Evolutionary conservation across 1,140 invertebrate species (phyloP).

Genomic region (Bilobella aurantiaca): DNA sequence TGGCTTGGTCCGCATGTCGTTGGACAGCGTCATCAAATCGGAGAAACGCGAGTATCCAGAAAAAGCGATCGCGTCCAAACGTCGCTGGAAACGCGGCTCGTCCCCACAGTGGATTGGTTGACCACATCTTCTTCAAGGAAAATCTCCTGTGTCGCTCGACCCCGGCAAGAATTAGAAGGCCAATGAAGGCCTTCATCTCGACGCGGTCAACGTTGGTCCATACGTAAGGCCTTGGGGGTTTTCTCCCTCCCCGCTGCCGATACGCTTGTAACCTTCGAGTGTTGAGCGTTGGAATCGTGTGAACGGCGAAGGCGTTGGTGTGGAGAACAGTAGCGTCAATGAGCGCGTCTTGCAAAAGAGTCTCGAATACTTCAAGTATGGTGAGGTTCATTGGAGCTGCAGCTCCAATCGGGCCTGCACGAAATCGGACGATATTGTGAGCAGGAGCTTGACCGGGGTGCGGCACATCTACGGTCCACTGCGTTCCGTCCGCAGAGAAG

Average conservation of each 20-base stretch:
- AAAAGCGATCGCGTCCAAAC: neutral
- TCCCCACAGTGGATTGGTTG: neutral
- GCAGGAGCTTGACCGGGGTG: neutral
- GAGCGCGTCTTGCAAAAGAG: neutral
- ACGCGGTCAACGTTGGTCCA: neutral
- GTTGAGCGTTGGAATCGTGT: neutral
- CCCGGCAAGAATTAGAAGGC: neutral
- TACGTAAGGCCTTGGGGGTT: neutral
- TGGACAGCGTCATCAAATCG: slow-evolving; percentile 8
- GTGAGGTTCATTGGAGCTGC: neutral
- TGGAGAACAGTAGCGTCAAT: neutral
- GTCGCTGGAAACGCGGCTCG: slow-evolving; percentile 4
- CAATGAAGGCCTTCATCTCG: neutral
- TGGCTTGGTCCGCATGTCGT: neutral
- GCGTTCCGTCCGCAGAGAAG: neutral
- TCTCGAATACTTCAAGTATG: neutral
- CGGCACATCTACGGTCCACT: neutral
- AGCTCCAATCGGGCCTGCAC: neutral
- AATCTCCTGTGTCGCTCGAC: neutral
- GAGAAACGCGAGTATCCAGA: neutral
- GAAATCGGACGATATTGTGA: neutral
- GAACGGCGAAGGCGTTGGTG: neutral
- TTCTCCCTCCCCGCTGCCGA: neutral
- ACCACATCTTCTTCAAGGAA: neutral
- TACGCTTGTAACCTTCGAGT: neutral